A percentile compares a stretch with the other conserved stretches of the same genome.
Evolutionary conservation across 2,797 vertebrate genomes (phyloP).

Genomic region (Molossus molossus): DNA sequence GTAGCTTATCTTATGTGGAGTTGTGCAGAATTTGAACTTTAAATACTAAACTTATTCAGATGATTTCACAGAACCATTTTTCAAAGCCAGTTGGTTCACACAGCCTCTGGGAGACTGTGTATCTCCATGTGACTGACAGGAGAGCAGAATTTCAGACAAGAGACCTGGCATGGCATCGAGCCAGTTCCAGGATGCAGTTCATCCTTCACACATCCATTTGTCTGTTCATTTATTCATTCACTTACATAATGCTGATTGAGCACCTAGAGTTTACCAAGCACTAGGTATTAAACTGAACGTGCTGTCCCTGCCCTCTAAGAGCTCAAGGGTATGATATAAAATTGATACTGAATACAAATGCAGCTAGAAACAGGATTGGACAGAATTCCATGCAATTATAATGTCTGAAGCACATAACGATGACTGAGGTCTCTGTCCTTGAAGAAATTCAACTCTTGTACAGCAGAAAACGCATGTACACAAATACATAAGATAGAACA

Average conservation of each 20-base stretch:
- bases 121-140: not conserved
- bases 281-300: not conserved
- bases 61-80: slow-evolving; percentile 20
- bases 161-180: not conserved
- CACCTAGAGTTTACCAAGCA: not conserved
- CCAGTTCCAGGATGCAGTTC: not conserved
- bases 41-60: slow-evolving; percentile 3
- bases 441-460: not conserved
- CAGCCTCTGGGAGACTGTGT: not conserved
- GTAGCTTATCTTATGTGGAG: not conserved
- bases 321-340: not conserved
- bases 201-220: not conserved
- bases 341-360: slow-evolving; percentile 16
- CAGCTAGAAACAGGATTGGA: not conserved
- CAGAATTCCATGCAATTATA: not conserved
- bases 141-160: not conserved
- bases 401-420: not conserved
- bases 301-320: not conserved
- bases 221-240: not conserved
- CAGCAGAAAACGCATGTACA: not conserved
- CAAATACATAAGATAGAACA: not conserved
- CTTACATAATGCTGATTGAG: not conserved
- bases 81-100: not conserved
- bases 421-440: not conserved
- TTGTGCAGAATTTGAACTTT: slow-evolving; percentile 17